These are phyloP conservation scores for Agonopterix alstromeriana DNA, from an alignment of 2,888 invertebrate species.

Conservation along the genomic window DNA sequence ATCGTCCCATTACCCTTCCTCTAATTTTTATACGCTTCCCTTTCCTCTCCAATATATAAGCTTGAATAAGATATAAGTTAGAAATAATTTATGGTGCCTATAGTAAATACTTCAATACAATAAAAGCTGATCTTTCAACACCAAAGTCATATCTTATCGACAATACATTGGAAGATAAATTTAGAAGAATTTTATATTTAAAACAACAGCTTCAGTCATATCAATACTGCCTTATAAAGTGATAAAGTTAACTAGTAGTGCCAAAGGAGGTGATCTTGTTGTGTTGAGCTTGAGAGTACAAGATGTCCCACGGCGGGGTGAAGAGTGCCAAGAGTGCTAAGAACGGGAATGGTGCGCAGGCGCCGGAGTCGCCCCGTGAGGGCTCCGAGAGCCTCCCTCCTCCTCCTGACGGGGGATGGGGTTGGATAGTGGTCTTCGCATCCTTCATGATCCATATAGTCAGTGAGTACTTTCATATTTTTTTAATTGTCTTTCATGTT, in stretches of 20 bases:
- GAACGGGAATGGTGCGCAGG: slow-evolving; percentile 44
- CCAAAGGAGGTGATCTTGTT: slow-evolving; percentile 16
- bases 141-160: slow-evolving; percentile 13
- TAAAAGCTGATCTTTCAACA: slow-evolving; percentile 5
- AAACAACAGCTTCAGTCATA: slow-evolving; percentile 20
- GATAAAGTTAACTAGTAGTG: slow-evolving; percentile 15
- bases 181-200: slow-evolving; percentile 9
- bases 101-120: slow-evolving; percentile 1
- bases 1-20: slow-evolving; percentile 27
- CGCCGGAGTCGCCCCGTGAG: slow-evolving; percentile 41
- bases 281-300: slow-evolving; percentile 9
- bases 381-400: slow-evolving; percentile 71
- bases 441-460: slow-evolving; percentile 97
- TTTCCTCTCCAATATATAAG: slow-evolving; percentile 11
- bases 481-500: neutral
- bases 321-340: slow-evolving; percentile 49
- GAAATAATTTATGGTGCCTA: neutral
- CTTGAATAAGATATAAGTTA: slow-evolving; percentile 1
- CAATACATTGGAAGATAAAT: slow-evolving; percentile 12
- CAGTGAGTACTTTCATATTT: slow-evolving; percentile 80
- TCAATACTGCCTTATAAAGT: slow-evolving; percentile 33
- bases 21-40: slow-evolving; percentile 13
- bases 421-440: slow-evolving; percentile 95
- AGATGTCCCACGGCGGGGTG: slow-evolving; percentile 60
- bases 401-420: slow-evolving; percentile 96